A percentile compares a stretch with the other conserved stretches of the same genome.
These are phyloP conservation scores for Colossoma macropomum DNA, from an alignment of 2,113 vertebrate genomes.

Conservation along the genomic window DNA sequence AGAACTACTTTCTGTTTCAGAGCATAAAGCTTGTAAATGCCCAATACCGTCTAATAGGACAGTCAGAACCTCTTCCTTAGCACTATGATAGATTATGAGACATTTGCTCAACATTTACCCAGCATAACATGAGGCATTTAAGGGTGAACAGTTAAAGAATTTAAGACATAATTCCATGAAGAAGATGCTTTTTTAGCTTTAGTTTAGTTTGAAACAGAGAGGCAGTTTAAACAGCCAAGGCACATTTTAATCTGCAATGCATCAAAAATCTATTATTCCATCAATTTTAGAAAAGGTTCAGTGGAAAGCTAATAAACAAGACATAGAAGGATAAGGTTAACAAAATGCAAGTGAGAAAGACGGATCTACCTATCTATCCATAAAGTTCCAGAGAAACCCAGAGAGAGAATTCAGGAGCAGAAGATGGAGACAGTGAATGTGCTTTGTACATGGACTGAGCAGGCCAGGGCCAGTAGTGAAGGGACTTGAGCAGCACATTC, in stretches of 20 bases:
- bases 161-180: too few relatives aligned
- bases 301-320: background rate
- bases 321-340: background rate
- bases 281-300: background rate
- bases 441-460: background rate
- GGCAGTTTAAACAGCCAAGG: background rate
- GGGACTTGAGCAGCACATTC: constrained; percentile 48
- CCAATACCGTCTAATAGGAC: too few relatives aligned
- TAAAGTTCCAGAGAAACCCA: background rate
- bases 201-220: background rate
- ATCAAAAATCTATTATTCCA: background rate
- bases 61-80: too few relatives aligned
- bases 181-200: background rate
- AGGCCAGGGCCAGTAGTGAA: constrained; percentile 1
- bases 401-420: background rate
- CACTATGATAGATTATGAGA: background rate
- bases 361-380: background rate
- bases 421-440: background rate
- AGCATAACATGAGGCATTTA: background rate
- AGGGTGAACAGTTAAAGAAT: too few relatives aligned
- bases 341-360: constrained; percentile 3
- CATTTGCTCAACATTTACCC: background rate
- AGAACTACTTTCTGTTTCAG: background rate
- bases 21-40: background rate
- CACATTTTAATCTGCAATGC: background rate